These are phyloP conservation scores for Paramisgurnus dabryanus DNA, from an alignment of 2,113 vertebrate genomes.

Conservation along the genomic window DNA sequence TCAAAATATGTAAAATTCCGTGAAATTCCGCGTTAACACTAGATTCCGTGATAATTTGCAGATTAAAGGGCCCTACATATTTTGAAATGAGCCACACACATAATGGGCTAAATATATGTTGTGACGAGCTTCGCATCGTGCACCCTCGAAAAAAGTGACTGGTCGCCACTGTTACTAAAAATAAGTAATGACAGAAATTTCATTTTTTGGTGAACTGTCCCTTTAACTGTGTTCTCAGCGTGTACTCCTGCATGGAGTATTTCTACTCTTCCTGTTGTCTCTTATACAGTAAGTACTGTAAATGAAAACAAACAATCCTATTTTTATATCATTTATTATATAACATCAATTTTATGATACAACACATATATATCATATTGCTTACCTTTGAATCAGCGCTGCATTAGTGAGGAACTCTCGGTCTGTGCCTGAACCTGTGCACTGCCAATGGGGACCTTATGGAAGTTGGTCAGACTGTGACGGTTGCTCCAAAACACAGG, in stretches of 20 bases:
- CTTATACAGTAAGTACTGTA: constrained; percentile 7
- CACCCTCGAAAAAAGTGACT: no score
- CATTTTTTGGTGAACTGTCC: background rate
- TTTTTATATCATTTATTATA: no score
- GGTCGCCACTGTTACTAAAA: background rate
- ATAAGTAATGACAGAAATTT: no score
- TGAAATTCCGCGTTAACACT: no score
- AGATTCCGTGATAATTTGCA: no score
- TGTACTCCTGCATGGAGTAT: background rate
- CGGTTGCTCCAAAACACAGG: constrained; percentile 77
- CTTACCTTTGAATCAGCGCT: background rate
- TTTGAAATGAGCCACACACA: no score
- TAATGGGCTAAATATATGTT: no score
- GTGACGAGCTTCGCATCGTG: no score
- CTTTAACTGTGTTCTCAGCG: constrained; percentile 23
- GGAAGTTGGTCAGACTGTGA: constrained; percentile 85
- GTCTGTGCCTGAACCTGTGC: constrained; percentile 58
- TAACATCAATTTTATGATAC: no score
- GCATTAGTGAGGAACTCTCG: constrained; percentile 6
- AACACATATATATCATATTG: background rate
- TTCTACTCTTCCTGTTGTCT: background rate
- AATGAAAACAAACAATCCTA: background rate
- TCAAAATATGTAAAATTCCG: no score
- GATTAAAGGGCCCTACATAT: no score
- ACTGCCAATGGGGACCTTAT: constrained; percentile 82